Evolutionary conservation across 2,888 invertebrate genomes (phyloP).

Genomic region (Limnephilus rhombicus): DNA sequence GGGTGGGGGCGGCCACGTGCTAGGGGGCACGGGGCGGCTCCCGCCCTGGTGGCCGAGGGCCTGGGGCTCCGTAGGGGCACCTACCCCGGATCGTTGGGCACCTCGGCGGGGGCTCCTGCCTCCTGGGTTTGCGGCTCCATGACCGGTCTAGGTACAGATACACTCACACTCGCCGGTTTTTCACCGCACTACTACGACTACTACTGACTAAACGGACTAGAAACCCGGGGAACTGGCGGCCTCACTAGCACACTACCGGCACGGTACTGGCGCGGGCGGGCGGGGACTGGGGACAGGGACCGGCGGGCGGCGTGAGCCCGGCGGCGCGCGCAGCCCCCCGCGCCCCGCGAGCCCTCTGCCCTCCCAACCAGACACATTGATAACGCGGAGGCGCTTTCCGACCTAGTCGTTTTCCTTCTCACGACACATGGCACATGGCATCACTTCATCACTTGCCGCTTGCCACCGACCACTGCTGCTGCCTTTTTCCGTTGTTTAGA

Average conservation of each 20-base stretch:
- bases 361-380: conserved; percentile 73
- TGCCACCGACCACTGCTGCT: background rate
- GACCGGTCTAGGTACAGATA: conserved; percentile 55
- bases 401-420: background rate
- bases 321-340: conserved; percentile 69
- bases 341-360: conserved; percentile 69
- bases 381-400: conserved; percentile 74
- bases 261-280: conserved; percentile 78
- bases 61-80: conserved; percentile 69
- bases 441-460: too few relatives aligned
- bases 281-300: conserved; percentile 81
- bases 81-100: conserved; percentile 97
- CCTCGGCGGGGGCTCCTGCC: conserved; percentile 91
- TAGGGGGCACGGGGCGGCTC: conserved; percentile 63
- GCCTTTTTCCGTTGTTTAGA: conserved; percentile 17
- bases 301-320: conserved; percentile 70
- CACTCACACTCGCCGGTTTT: conserved; percentile 53
- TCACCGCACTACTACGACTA: conserved; percentile 79
- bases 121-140: conserved; percentile 90
- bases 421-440: too few relatives aligned
- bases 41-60: conserved; percentile 61
- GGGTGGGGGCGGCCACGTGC: conserved; percentile 63
- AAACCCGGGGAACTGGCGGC: conserved; percentile 78
- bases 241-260: conserved; percentile 83
- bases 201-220: conserved; percentile 71